Evolutionary conservation across 92 coral and sea anemone species (phyloP), one percentile per base, ranked within the genome.

Genomic region (Palythoa grandis): DNA sequence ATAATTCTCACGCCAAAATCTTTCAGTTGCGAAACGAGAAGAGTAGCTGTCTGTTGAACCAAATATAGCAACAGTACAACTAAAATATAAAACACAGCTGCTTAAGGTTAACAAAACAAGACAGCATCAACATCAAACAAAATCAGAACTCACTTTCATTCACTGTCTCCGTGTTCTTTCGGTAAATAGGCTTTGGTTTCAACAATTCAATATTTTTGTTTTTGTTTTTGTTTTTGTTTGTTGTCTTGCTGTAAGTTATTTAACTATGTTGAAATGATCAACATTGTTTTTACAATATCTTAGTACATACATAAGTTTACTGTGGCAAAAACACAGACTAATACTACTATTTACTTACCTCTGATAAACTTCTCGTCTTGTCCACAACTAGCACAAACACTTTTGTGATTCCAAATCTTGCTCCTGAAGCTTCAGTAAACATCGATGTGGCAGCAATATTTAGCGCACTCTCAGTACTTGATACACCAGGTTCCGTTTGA

Each of bases 1-100:
- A 77, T 77, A 23, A 77, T 7, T 63, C 70, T 77, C 67, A 77
- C 82, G 12, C 82, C 82, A n/a, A 60, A 20, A 24, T 57, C 52
- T 57, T 77, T 77, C 5, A 77, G 69, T 13, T 22, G 50, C 6
- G 82, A 77, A 29, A 43, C 52, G 14, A 20, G 58, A 17, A n/a
- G 23, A 77, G 58, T 23, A 54, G 70, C 82, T 7, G 69, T 24
- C 82, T 77, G 29, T 77, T 35, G 29, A 57, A 12, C 38, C 11
- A 70, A 70, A 70, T 11, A 24, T 70, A 35, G 20, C 71, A 67
- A 23, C 71, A 19, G 29, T 23, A 48, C 13, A 17, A 7, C 1
- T 43, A 17, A 40, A 13, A 4, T 11, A 35, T 25, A 54, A 12
- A 16, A 17, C 6, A 35, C 8, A 29, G 35, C 35, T 29, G 35